Base-by-base conservation (phyloP, 2,113 vertebrate genomes). In the Xyrauchen texanus region DNA sequence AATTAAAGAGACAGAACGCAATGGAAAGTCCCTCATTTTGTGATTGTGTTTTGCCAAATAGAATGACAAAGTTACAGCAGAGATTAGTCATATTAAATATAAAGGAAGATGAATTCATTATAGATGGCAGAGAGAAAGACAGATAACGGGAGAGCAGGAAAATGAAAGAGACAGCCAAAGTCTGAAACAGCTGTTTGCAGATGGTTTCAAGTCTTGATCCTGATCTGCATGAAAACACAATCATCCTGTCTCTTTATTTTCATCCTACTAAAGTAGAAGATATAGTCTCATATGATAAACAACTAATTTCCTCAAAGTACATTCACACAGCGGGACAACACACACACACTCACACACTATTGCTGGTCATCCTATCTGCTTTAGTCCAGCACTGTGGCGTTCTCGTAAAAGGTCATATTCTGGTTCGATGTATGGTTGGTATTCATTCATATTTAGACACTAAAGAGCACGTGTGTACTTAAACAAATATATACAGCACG, bases 41-140 rank as follows among this genome's bases (percentile, higher is more conserved):
- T 60, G 4, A 16, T 9, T 5, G 8, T 45, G 5, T 65, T 58
- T 64, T 62, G 53, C 46, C 60, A 65, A 42, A 73, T 67, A 69
- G 21, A 60, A 61, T 67, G 53, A 78, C 61, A 77, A 34, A 62
- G 8, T 15, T 15, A 58, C 21, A 8, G 5, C 3, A 15, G 12
- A 45, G 16, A 58, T 49, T 72, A 60, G 49, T 81, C 44, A 58
- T 16, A 42, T 13, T 53, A 60, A 8, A 13, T 9, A 82, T 81
- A 77, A 79, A 53, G 34, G 12, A 44, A 55, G 34, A 70, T 45
- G 10, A 42, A 69, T 69, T 51, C 10, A 52, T 9, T 51, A 68
- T n/a, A 15, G n/a, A 58, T n/a, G 13, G 81, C 74, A 83, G 63
- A 58, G 8, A 88, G 87, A 85, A 87, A 90, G 88, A 90, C 90